Evolutionary conservation across 2,797 vertebrate species (phyloP).

Genomic region (Alca torda): DNA sequence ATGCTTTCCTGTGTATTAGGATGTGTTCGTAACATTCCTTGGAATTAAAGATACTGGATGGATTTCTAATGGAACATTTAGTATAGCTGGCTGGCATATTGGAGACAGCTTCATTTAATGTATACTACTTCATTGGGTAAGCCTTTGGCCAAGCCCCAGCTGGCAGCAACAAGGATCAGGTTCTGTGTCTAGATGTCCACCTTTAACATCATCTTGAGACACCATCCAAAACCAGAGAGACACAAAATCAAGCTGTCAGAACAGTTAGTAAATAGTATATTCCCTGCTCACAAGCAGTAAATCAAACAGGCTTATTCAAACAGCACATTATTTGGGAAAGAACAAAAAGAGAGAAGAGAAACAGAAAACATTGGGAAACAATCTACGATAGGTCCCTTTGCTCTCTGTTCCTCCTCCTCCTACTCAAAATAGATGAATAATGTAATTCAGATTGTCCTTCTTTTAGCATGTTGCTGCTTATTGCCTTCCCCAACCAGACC

Average conservation of each 20-base stretch:
- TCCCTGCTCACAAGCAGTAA: neutral
- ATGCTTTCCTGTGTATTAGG: neutral
- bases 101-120: neutral
- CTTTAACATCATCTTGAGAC: neutral
- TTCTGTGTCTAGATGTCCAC: neutral
- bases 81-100: neutral
- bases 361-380: neutral
- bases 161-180: neutral
- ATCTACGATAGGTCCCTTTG: fast-evolving
- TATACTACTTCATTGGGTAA: neutral
- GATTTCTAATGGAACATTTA: neutral
- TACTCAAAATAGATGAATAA: neutral
- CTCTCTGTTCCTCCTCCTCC: neutral
- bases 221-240: neutral
- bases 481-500: neutral
- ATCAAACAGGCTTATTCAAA: neutral
- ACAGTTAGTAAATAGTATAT: neutral
- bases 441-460: neutral
- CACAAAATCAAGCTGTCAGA: neutral
- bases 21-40: neutral
- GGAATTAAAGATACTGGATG: neutral
- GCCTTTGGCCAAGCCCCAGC: neutral
- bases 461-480: neutral
- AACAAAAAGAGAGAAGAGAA: neutral
- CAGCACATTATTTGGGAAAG: neutral